Percentiles rank a stretch among this genome's conserved stretches.
Evolutionary conservation across 1,140 invertebrate genomes (phyloP).

Genomic region (Argopecten irradians): DNA sequence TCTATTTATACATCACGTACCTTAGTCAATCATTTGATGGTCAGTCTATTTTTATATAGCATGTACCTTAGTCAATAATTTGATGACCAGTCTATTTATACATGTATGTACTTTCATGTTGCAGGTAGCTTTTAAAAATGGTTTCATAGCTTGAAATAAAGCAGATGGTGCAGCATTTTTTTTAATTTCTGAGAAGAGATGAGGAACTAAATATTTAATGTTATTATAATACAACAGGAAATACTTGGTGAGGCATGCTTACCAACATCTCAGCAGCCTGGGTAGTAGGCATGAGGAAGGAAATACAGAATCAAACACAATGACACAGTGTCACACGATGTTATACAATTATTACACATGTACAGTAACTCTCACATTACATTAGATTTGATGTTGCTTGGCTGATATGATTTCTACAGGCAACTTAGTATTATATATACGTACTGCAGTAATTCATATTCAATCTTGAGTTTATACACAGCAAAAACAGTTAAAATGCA

Average conservation of each 20-base stretch:
- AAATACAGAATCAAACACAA: not conserved
- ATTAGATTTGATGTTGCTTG: not conserved
- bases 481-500: not conserved
- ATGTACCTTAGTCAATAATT: too few relatives aligned
- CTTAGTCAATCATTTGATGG: too few relatives aligned
- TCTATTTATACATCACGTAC: too few relatives aligned
- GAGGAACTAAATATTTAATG: not conserved
- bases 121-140: not conserved
- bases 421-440: too few relatives aligned
- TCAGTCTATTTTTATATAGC: too few relatives aligned
- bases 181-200: not conserved
- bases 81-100: not conserved
- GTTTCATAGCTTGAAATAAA: too few relatives aligned
- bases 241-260: not conserved
- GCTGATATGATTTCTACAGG: not conserved
- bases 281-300: not conserved
- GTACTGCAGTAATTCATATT: not conserved
- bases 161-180: not conserved
- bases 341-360: too few relatives aligned
- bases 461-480: not conserved
- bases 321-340: not conserved
- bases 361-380: not conserved
- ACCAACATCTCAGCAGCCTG: constrained; percentile 20
- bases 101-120: not conserved
- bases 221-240: not conserved